Percentiles rank a stretch among this genome's conserved stretches.
phyloP scores from a whole-genome alignment of 2,113 vertebrate genomes.

The Gavialis gangeticus region DNA sequence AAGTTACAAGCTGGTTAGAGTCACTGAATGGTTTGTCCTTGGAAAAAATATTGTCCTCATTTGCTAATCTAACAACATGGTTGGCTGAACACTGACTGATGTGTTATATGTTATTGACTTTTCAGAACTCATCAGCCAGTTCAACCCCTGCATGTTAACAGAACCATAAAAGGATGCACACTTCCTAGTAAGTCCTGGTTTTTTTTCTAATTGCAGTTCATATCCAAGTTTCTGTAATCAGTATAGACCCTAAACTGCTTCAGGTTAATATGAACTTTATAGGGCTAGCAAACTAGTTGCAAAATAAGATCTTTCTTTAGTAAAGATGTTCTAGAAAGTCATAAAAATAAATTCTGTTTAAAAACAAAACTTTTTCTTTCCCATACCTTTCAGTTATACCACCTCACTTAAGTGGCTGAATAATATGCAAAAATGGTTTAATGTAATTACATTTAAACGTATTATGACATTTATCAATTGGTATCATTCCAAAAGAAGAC shows the following conservation, averaged over 20 bases:
- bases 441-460: neutral
- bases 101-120: neutral
- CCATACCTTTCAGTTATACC: neutral
- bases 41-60: constrained; percentile 20
- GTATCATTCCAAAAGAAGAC: neutral
- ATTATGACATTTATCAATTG: neutral
- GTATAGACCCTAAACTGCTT: neutral
- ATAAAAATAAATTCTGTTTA: neutral
- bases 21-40: constrained; percentile 20
- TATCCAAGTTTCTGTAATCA: constrained; percentile 4
- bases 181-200: neutral
- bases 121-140: neutral
- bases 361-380: neutral
- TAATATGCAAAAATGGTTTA: neutral
- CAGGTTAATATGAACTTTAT: neutral
- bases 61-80: constrained; percentile 29
- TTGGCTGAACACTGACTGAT: constrained; percentile 24
- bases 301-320: constrained; percentile 4
- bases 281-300: neutral
- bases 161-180: neutral
- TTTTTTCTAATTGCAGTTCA: neutral
- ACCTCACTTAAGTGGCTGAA: neutral
- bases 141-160: neutral
- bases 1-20: constrained; percentile 5
- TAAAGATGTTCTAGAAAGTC: neutral